Evolutionary conservation across 2,113 vertebrate species (phyloP), one percentile per base, ranked within the genome.

Genomic region (Cichladusa arquata): DNA sequence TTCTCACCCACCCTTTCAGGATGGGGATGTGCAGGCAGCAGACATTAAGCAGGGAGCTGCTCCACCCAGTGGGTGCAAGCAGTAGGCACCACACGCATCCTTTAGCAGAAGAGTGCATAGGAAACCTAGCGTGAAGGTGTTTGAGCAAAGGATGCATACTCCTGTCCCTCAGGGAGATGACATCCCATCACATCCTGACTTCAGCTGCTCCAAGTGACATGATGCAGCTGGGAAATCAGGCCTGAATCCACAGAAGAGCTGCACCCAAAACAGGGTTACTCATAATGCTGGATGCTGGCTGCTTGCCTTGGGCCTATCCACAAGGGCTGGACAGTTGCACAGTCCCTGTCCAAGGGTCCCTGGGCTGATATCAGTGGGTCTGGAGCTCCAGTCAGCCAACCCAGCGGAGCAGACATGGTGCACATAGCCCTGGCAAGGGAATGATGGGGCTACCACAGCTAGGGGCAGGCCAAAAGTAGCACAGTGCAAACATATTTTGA

Each of bases 31-130:
- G 5, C 45, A 48, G 48, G 12, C 24, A 51, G 73, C 24, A 33
- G 6, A 40, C 54, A 80, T 92, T 54, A 81, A 56, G 65, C 54
- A 84, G 91, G 50, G 44, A 78, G 86, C 58, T 93, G 93, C 96
- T 93, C 96, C 97, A 95, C 88, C 95, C 72, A 92, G 95, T 88
- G 97, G 96, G 53, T 34, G 38, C n/a, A 86, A 80, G 71, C 57
- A 57, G 71, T 45, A 92, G 42, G 38, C 23, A 57, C 69, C 38
- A 44, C 66, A 34, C 3, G 1, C 36, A 65, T 61, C 31, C 23
- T 48, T 36, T 24, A 38, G n/a, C 45, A 45, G 72, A 51, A 50
- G 58, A 88, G 12, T 0, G 2, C 0, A 0, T 2, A 36, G 29
- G 40, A 70, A 47, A 12, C 18, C 8, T 7, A 22, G 1, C 1